Base-by-base conservation (phyloP, 2,113 vertebrate species). In the Spea bombifrons region DNA sequence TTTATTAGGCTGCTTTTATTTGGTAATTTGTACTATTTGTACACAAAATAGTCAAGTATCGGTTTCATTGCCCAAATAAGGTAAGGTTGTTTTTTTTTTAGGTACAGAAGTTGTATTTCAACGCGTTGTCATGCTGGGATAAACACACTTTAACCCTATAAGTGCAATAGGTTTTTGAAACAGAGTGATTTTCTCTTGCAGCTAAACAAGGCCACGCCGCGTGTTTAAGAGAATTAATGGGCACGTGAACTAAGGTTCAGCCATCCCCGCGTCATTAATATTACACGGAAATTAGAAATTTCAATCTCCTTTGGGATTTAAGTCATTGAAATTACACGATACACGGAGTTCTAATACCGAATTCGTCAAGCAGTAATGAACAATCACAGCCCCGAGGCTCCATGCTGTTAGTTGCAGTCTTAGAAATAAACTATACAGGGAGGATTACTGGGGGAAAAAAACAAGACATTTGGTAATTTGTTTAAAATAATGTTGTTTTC, bases 341-440 rank as follows among this genome's bases (percentile, higher is more conserved):
- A 44, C 52, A 44, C 52, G 1, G 63, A 55, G 59, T 72, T 73
- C 77, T 73, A 73, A 67, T 80, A 67, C 67, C 66, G 73, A 67
- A 67, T 73, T 66, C 66, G 68, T 72, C 71, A 78, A 78, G 71
- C 50, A 78, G 71, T 71, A 63, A 78, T 78, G 69, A 78, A 78
- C 76, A 8, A 7, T 50, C 49, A 47, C 47, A 65, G 76, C 76
- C 69, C 76, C 46, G 49, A 72, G 76, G 76, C 76, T 53, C 65
- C 69, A 71, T 71, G 68, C 76, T 78, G 76, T 78, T 78, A 71
- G 68, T 48, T 17, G 50, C 69, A 49, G 75, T 12, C 52, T 16
- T 55, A 71, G 68, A 65, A 9, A 53, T 63, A 8, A 71, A 52
- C 50, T 7, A 16, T 13, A 16, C 17, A 4, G 9, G 55, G 70